Evolutionary conservation across 2,888 invertebrate genomes (phyloP), one percentile per base, ranked within the genome.

Genomic region (Drosophila anceps): DNA sequence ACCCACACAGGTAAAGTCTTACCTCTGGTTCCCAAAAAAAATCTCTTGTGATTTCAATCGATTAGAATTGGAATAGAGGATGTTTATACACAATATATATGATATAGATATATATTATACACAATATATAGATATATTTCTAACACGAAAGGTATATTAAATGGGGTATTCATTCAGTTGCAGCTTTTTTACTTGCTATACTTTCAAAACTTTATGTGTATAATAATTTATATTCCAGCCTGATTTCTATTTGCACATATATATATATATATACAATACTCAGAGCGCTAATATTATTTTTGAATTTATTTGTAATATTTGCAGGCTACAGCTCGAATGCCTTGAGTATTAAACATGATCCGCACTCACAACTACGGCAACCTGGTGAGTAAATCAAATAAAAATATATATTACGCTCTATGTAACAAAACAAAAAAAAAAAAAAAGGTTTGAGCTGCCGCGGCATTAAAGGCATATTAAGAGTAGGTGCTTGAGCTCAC

Each of bases 281-380:
- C 5, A 6, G 10, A 12, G n/a, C 20, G 43, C 20, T 44, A 48
- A 63, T 63, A 39, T 27, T 24, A 53, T 44, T 37, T 44, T 37
- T 9, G 13, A 55, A 58, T 24, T 15, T n/a, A 29, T 85, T 76
- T 73, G 70, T 66, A 82, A 77, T 91, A 92, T 90, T 96, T 95
- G 8, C 94, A 97, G 97, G 97, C 92, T 97, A 98, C 94, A 96
- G 96, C 93, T 95, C 96, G 93, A 97, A 97, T 94, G 95, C 96
- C 59, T 93, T 97, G 91, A 82, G 96, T 95, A 88, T 96, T 96
- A 82, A 87, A 80, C 94, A 98, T 93, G 98, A 97, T 93, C 96
- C 97, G 60, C 97, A 98, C 94, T 95, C 97, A 91, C 97, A 98
- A 94, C 95, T 97, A 88, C 95, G 97, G 92, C 97, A 97, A 94